Conservation (phyloP, 2,797 vertebrate species). For the Neomorphus geoffroyi region DNA sequence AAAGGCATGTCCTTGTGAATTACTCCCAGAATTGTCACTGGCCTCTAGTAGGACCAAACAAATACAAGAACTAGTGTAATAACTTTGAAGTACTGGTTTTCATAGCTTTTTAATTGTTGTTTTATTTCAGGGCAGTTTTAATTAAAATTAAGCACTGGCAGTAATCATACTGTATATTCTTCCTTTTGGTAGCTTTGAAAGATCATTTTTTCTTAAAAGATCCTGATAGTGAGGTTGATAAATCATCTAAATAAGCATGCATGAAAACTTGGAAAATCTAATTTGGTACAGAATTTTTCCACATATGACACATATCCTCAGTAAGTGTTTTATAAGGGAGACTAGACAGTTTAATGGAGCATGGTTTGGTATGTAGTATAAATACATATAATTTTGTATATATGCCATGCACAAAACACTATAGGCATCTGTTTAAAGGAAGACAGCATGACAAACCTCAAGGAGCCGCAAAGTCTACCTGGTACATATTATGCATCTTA, state of each 20-base stretch:
- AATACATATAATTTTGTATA: background rate
- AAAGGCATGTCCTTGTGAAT: background rate
- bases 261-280: background rate
- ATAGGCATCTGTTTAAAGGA: background rate
- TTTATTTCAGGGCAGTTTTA: conserved; percentile 6
- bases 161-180: background rate
- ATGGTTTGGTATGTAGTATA: background rate
- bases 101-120: background rate
- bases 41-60: background rate
- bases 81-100: background rate
- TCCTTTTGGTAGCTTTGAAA: background rate
- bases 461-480: conserved; percentile 10
- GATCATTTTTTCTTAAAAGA: background rate
- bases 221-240: background rate
- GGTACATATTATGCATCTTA: background rate
- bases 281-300: conserved; percentile 11
- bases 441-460: background rate
- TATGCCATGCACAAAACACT: background rate
- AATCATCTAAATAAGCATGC: background rate
- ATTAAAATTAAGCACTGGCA: background rate
- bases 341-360: background rate
- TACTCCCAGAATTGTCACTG: background rate
- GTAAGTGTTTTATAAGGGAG: background rate
- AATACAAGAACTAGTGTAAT: background rate
- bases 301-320: background rate